Base-by-base conservation (phyloP, 2,888 invertebrate genomes). In the Drosophila hamatofila region DNA sequence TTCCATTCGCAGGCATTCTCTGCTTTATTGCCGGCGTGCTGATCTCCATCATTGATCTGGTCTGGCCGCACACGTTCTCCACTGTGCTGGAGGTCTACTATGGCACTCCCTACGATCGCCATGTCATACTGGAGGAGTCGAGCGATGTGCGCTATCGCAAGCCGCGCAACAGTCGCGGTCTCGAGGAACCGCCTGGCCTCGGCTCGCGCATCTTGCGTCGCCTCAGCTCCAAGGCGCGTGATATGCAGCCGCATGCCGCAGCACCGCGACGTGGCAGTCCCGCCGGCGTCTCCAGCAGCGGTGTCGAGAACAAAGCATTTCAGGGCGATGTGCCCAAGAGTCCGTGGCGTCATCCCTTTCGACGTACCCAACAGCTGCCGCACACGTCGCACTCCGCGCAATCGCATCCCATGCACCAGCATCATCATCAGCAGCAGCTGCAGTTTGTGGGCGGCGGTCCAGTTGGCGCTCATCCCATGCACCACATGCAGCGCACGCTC, bases 41-140 rank as follows among this genome's bases (percentile, higher is more conserved):
- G 58, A 97, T 98, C 78, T 96, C 97, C 11, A 95, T 96, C 14
- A 94, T 98, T 76, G 97, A 97, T 93, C 94, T 97, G 90, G 95
- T 97, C 78, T 97, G 96, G 94, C 98, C 98, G 7, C 97, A 98
- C 92, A 96, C 96, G 83, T 98, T 98, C 93, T 97, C 97, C 48
- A 98, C 98, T 0, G 97, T 98, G 78, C 93, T 97, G 65, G 96
- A 97, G 92, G 93, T 98, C 49, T 98, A 98, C 93, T 98, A 97
- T 92, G 98, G 98, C 92, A 98, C 98, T 18, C 98, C 98, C 0
- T 98, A 97, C 91, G 98, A 98, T 92, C 94, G 98, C 51, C 98
- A 98, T 92, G 97, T 97, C 71, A 97, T 98, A 65, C 96, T 98
- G 73, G 97, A 97, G 86, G 97, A 97, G 92, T 97, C 97, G 81